Percentiles rank a stretch among this genome's conserved stretches.
phyloP scores from a whole-genome alignment of 2,888 invertebrate genomes.

The Julus scandinavius region DNA sequence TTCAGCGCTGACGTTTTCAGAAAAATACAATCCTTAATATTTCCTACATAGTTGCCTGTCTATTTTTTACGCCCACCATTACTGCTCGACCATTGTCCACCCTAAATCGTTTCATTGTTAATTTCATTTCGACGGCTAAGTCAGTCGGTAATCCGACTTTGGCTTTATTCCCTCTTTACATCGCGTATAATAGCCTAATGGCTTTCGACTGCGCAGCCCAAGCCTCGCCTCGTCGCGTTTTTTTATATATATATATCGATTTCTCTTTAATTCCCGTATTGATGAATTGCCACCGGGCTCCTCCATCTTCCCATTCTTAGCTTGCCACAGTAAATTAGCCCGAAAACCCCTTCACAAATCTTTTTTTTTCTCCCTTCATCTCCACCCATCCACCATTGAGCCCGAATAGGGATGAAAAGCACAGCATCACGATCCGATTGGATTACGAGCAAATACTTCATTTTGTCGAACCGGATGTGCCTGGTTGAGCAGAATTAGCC shows the following conservation, averaged over 20 bases:
- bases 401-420: neutral
- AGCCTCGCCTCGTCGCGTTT: neutral
- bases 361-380: neutral
- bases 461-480: conserved; percentile 25
- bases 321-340: conserved; percentile 6
- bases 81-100: neutral
- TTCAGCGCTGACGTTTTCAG: neutral
- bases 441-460: conserved; percentile 23
- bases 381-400: neutral
- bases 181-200: neutral
- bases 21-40: neutral
- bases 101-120: conserved; percentile 6
- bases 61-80: neutral
- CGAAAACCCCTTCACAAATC: conserved; percentile 4
- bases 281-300: conserved; percentile 4
- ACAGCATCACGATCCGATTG: neutral
- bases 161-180: neutral
- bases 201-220: neutral
- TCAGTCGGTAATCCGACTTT: neutral
- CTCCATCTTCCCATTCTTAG: conserved; percentile 19
- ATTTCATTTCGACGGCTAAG: conserved; percentile 3
- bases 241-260: neutral
- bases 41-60: neutral
- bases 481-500: neutral
- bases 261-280: conserved; percentile 13